Percentiles rank a stretch among this genome's conserved stretches.
phyloP scores from a whole-genome alignment of 2,797 vertebrate genomes.

The Artibeus jamaicensis region DNA sequence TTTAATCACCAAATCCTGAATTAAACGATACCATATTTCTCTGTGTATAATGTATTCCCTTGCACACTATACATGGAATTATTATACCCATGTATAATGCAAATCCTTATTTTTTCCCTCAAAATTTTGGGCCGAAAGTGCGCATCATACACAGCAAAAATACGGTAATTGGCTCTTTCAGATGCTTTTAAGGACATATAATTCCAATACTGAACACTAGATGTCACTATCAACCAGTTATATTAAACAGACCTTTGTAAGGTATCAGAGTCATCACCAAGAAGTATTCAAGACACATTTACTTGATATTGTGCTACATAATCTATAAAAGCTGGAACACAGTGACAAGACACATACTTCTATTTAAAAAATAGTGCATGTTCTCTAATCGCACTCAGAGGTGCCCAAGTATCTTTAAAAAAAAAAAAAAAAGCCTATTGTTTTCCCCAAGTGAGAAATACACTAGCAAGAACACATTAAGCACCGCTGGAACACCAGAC shows the following conservation, averaged over 20 bases:
- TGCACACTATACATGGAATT: too few species aligned
- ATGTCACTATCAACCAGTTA: conserved; percentile 51
- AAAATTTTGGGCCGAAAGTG: too few species aligned
- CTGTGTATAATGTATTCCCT: too few species aligned
- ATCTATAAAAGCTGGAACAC: background rate
- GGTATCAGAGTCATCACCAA: background rate
- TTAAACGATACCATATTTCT: background rate
- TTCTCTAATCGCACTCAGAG: background rate
- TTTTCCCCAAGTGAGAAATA: background rate
- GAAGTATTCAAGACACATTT: background rate
- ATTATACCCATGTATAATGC: too few species aligned
- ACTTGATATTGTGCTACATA: background rate
- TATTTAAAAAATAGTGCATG: background rate
- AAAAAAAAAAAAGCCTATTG: background rate
- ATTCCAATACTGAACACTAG: conserved; percentile 49
- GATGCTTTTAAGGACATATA: background rate
- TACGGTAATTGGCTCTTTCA: background rate
- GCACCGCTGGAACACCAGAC: background rate
- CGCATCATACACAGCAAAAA: too few species aligned
- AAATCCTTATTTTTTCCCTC: too few species aligned
- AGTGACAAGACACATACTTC: background rate
- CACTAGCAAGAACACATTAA: background rate
- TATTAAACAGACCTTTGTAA: background rate
- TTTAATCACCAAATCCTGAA: background rate
- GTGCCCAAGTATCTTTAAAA: background rate